Base-by-base conservation (phyloP, 2,888 invertebrate genomes). In the Cylloceria caligata region DNA sequence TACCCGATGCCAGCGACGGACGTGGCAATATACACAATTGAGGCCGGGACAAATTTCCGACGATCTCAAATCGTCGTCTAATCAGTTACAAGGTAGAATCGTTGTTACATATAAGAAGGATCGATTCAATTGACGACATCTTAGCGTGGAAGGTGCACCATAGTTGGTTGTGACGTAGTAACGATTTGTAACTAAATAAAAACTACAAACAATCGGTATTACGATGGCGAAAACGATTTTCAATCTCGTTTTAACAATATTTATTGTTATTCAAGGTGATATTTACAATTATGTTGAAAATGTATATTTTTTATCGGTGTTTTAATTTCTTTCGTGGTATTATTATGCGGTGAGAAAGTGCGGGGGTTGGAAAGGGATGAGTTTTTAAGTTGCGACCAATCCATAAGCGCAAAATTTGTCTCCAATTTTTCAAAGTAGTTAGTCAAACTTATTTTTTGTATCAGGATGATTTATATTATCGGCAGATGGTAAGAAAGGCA, bases 1-100 rank as follows among this genome's bases (percentile, higher is more conserved):
- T 57, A 47, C 30, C 55, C 24, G 55, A 67, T 11, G 42, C 39
- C 47, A 34, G 49, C 64, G 45, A 67, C 67, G 30, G 80, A 81
- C 81, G 42, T 65, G 47, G 65, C 57, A 60, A 71, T 81, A 80
- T 60, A 81, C 69, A 71, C 80, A 81, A 78, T 83, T 72, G 77
- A 52, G 21, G 55, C 55, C 65, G 55, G 34, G 65, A 71, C 67
- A 60, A 81, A 83, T 81, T 81, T 81, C 73, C 78, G 80, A 45
- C 47, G 64, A 69, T 78, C 52, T 57, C 74, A 21, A 55, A 36
- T 2, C n/a, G 55, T 49, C 80, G 11, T 67, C 62, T 49, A 57
- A 83, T 81, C 80, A 77, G 52, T 69, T 42, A 68, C 78, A 52
- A 65, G 78, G 45, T 27, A 69, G 65, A 65, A 73, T 68, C 71